Evolutionary conservation across 2,113 vertebrate species (phyloP), one percentile per base, ranked within the genome.

Genomic region (Myiozetetes cayanensis): DNA sequence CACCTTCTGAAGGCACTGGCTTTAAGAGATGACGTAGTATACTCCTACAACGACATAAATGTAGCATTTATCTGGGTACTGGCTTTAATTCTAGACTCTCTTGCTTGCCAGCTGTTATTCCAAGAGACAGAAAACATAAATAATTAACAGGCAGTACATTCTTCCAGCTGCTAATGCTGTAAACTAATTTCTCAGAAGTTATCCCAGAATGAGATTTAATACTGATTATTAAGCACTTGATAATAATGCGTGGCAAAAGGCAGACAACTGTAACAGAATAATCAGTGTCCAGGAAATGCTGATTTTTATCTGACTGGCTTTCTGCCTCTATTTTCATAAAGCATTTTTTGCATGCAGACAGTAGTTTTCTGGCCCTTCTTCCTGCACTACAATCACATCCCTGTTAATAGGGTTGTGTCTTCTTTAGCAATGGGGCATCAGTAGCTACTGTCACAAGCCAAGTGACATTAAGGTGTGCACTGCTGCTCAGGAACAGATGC

Each of bases 281-380:
- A 86, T 46, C 25, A 82, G 44, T 6, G 10, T 37, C 53, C 17
- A 59, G 66, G 55, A 96, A 93, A 15, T 33, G 53, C 87, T 85
- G 74, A 70, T 79, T 75, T 91, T 89, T 75, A 72, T 93, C 75
- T 73, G 61, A 19, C 53, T 85, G 87, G 37, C 78, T 87, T 96
- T 94, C 67, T 89, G 71, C 81, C 37, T 50, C 31, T 41, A 2
- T 62, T 70, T 89, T 59, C 70, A 85, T 33, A 27, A 61, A 27
- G 21, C 17, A 5, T 28, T 65, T 82, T 80, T 78, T 80, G n/a
- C 58, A 44, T 13, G 14, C 53, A 87, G 74, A 9, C 31, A 81
- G 61, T 35, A 63, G 10, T 65, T 78, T 89, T 78, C 41, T 85
- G 55, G 10, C n/a, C 46, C 37, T 78, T 25, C 21, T 75, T 85